Percentiles rank a stretch among this genome's conserved stretches.
Conservation (phyloP, 2,797 vertebrate species). For the Microctenopoma steveboyesi region DNA sequence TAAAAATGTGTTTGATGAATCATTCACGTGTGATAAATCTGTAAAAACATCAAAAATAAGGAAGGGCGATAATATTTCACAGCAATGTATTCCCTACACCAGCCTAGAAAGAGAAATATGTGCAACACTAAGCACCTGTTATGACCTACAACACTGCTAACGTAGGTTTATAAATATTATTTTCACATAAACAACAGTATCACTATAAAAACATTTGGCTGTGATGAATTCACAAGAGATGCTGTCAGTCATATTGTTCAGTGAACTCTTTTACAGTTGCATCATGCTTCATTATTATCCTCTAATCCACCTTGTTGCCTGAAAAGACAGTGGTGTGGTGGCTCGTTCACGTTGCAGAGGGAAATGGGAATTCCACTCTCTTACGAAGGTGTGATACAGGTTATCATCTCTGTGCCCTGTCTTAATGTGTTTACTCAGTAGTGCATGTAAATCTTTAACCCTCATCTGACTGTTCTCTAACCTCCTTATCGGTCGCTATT, state of each 20-base stretch:
- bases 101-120: constrained; percentile 38
- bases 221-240: neutral
- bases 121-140: constrained; percentile 51
- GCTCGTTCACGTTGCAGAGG: constrained; percentile 40
- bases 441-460: constrained; percentile 15
- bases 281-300: constrained; percentile 28
- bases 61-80: too few relatives aligned
- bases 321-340: constrained; percentile 38
- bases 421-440: constrained; percentile 29
- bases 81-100: constrained; percentile 41
- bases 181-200: constrained; percentile 25
- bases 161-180: constrained; percentile 29
- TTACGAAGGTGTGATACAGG: constrained; percentile 20
- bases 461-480: constrained; percentile 13
- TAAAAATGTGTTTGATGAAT: too few relatives aligned
- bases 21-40: too few relatives aligned
- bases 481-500: constrained; percentile 20
- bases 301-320: constrained; percentile 40
- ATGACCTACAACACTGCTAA: constrained; percentile 17
- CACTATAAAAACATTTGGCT: neutral
- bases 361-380: constrained; percentile 15
- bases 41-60: too few relatives aligned
- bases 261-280: constrained; percentile 19
- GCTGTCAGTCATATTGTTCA: neutral
- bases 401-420: constrained; percentile 31